These are phyloP conservation scores for Raillietiella orientalis DNA, from an alignment of 2,888 invertebrate genomes.

Conservation along the genomic window DNA sequence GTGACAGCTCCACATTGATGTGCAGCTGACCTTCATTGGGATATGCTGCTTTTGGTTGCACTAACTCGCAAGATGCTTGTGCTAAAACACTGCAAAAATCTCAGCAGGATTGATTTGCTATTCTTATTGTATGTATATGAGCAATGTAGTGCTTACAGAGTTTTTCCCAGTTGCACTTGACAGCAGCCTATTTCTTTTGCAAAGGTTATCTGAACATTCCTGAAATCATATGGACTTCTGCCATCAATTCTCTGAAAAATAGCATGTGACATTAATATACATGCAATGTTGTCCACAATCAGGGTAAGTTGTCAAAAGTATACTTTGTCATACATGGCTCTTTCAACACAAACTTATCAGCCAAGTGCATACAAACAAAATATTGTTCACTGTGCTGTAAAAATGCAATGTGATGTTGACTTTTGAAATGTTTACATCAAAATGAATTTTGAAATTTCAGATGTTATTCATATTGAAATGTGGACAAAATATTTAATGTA, in stretches of 20 bases:
- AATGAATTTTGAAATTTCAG: too few species aligned
- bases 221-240: constrained; percentile 32
- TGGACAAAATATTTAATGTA: too few species aligned
- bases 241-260: constrained; percentile 43
- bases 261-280: too few species aligned
- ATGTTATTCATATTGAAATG: too few species aligned
- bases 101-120: constrained; percentile 5
- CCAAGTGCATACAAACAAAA: too few species aligned
- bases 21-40: constrained; percentile 62
- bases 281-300: too few species aligned
- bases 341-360: too few species aligned
- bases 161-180: constrained; percentile 39
- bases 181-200: constrained; percentile 57
- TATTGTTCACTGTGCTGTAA: too few species aligned
- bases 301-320: too few species aligned
- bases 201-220: constrained; percentile 33
- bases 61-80: constrained; percentile 60
- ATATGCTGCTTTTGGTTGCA: constrained; percentile 43
- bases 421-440: too few species aligned
- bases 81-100: constrained; percentile 30
- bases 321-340: too few species aligned
- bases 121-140: constrained; percentile 1
- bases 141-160: constrained; percentile 20
- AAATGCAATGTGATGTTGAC: too few species aligned
- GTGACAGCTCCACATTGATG: constrained; percentile 42